Conservation (phyloP, 1,140 invertebrate species). For the Nephila pilipes region DNA sequence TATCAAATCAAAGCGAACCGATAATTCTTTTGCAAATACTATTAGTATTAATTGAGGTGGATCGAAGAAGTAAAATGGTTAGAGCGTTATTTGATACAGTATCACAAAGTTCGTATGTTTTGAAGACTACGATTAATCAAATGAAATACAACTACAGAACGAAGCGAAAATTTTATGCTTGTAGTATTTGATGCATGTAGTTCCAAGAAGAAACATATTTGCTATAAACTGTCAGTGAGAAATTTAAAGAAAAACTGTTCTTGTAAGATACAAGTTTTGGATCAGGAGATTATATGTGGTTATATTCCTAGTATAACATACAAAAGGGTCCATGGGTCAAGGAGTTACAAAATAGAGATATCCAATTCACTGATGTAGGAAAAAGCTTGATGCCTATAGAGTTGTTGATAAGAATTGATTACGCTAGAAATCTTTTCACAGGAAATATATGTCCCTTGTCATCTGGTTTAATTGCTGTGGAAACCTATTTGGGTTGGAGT, state of each 20-base stretch:
- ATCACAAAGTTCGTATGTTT: constrained; percentile 24
- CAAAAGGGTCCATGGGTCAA: too few relatives aligned
- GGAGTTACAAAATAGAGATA: constrained; percentile 7
- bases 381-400: neutral
- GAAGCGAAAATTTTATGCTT: too few relatives aligned
- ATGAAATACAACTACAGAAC: too few relatives aligned
- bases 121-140: neutral
- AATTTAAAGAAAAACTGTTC: too few relatives aligned
- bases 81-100: too few relatives aligned
- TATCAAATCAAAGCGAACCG: neutral
- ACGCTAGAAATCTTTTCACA: too few relatives aligned
- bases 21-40: constrained; percentile 21
- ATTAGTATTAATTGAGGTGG: too few relatives aligned
- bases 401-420: constrained; percentile 57
- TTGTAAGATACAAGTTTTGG: too few relatives aligned
- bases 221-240: neutral
- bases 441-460: too few relatives aligned
- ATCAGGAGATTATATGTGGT: constrained; percentile 34
- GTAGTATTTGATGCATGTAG: too few relatives aligned
- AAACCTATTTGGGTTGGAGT: constrained; percentile 80
- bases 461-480: constrained; percentile 79
- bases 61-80: too few relatives aligned
- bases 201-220: constrained; percentile 7
- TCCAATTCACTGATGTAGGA: constrained; percentile 39
- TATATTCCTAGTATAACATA: constrained; percentile 31